Conservation (phyloP, 1,140 invertebrate species). For the Diplogasteroides magnus region DNA sequence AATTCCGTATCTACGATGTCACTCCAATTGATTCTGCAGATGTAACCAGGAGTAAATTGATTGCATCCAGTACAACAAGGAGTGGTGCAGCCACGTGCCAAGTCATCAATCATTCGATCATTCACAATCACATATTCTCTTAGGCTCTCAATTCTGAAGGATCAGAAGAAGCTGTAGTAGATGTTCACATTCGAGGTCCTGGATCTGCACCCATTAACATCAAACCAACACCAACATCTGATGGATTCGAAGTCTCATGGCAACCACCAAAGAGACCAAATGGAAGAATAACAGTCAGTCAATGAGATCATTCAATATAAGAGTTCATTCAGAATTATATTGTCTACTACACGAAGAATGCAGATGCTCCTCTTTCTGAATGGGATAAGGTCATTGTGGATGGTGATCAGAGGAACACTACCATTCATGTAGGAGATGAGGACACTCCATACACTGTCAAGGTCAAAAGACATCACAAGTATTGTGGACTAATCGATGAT, state of each 20-base stretch:
- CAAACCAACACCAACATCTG: constrained; percentile 36
- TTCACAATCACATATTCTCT: background rate
- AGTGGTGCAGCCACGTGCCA: constrained; percentile 46
- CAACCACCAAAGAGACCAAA: constrained; percentile 45
- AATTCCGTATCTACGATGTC: constrained; percentile 50
- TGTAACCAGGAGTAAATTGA: constrained; percentile 43
- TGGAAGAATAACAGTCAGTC: constrained; percentile 41
- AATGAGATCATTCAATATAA: too few relatives aligned
- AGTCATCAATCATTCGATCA: background rate
- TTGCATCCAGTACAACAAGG: constrained; percentile 45
- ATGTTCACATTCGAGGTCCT: constrained; percentile 49
- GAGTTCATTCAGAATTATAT: constrained; percentile 50
- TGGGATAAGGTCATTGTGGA: constrained; percentile 32
- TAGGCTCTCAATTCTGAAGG: constrained; percentile 47
- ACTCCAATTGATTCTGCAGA: constrained; percentile 45
- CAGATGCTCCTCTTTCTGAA: constrained; percentile 41
- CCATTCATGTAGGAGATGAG: constrained; percentile 46
- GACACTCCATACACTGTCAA: constrained; percentile 48
- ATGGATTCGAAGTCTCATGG: constrained; percentile 53
- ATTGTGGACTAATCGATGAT: too few relatives aligned
- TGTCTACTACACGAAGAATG: constrained; percentile 52
- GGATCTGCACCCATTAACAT: constrained; percentile 46
- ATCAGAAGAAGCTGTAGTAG: constrained; percentile 41
- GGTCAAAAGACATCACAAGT: background rate
- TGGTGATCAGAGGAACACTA: constrained; percentile 29